A percentile compares a stretch with the other conserved stretches of the same genome.
phyloP scores from a whole-genome alignment of 2,888 invertebrate genomes.

The Caenorhabditis sp. region DNA sequence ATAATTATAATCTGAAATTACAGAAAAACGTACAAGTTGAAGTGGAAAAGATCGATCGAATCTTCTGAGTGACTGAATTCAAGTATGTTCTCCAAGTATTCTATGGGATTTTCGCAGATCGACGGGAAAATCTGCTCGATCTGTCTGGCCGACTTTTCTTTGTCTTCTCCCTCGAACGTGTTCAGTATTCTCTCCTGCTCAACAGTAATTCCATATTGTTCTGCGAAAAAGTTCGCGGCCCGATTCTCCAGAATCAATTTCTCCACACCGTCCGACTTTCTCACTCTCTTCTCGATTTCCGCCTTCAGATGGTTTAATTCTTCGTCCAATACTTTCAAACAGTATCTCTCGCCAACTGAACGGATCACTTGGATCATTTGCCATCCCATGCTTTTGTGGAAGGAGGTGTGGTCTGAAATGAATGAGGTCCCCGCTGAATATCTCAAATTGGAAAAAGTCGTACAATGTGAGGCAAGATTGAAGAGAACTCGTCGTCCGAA shows the following conservation, averaged over 20 bases:
- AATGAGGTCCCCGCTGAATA: no score
- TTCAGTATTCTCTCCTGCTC: neutral
- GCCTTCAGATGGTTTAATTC: slow-evolving; percentile 8
- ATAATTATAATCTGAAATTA: neutral
- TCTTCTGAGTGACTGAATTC: neutral
- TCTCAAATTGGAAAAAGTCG: no score
- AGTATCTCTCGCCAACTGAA: slow-evolving; percentile 1
- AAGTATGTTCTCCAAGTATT: slow-evolving; percentile 7
- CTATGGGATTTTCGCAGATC: neutral
- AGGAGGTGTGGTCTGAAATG: slow-evolving; percentile 5
- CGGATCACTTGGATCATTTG: slow-evolving; percentile 5
- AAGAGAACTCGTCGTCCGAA: slow-evolving; percentile 16
- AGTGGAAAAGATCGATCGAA: slow-evolving; percentile 3
- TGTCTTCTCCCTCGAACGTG: no score
- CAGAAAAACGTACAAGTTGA: neutral
- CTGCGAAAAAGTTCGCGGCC: neutral
- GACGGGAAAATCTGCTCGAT: no score
- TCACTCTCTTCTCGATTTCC: slow-evolving; percentile 3
- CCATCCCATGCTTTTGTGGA: slow-evolving; percentile 22
- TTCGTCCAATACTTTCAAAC: slow-evolving; percentile 2
- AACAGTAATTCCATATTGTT: neutral
- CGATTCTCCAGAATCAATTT: neutral
- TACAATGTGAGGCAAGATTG: slow-evolving; percentile 16
- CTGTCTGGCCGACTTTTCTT: no score
- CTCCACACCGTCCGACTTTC: neutral